These are phyloP conservation scores for Agelas oroides DNA, from an alignment of 37 sponge, comb jelly and placozoan species.

Conservation along the genomic window DNA sequence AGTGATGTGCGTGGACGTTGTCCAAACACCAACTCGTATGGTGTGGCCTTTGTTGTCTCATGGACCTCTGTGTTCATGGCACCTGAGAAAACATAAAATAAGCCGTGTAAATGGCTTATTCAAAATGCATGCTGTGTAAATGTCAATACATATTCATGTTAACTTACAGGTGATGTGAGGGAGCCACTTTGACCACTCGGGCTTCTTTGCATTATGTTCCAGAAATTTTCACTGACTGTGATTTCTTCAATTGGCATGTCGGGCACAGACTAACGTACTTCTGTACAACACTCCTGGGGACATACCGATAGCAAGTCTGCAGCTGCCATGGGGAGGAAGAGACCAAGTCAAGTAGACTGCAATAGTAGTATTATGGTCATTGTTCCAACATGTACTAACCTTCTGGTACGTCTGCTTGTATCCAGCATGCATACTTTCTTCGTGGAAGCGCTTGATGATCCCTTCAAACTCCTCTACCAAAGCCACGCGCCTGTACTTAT, in stretches of 20 bases:
- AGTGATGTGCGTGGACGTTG: slow-evolving; percentile 12
- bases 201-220: not conserved
- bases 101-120: no score
- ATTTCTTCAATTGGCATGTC: no score
- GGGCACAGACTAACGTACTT: no score
- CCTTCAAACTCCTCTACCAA: slow-evolving; percentile 2
- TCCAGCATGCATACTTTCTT: slow-evolving; percentile 26
- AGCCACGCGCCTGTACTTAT: slow-evolving; percentile 1
- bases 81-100: slow-evolving; percentile 38
- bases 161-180: slow-evolving; percentile 53
- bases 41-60: slow-evolving; percentile 50
- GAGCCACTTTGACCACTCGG: slow-evolving; percentile 32
- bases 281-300: no score
- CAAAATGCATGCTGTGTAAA: no score
- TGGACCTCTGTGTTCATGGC: slow-evolving; percentile 58
- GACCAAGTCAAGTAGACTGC: no score
- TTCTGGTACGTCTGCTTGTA: slow-evolving; percentile 33
- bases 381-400: no score
- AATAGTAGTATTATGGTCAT: no score
- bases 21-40: slow-evolving; percentile 63
- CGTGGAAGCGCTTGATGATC: slow-evolving; percentile 1
- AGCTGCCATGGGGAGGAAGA: no score
- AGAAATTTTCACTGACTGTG: no score
- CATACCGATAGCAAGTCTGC: no score
- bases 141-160: no score